A percentile compares a stretch with the other conserved stretches of the same genome.
phyloP scores from a whole-genome alignment of 2,888 invertebrate species.

The Ennomos fuscantarius region DNA sequence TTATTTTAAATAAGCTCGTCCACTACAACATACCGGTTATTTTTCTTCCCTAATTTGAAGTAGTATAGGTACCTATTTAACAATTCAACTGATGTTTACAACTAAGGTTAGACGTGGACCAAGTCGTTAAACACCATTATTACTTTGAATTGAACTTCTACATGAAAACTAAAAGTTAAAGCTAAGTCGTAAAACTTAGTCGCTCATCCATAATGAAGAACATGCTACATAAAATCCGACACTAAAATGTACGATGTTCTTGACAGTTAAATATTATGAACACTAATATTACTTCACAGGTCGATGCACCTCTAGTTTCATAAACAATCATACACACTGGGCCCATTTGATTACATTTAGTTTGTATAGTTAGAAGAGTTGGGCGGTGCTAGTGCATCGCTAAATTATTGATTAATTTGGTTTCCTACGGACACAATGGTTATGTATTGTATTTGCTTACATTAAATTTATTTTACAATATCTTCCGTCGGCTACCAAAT shows the following conservation, averaged over 20 bases:
- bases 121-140: neutral
- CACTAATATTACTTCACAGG: conserved; percentile 19
- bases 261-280: neutral
- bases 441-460: too few relatives aligned
- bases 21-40: too few relatives aligned
- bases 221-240: neutral
- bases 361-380: neutral
- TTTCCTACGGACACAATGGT: too few relatives aligned
- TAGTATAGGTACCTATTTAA: too few relatives aligned
- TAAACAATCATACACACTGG: conserved; percentile 22
- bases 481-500: too few relatives aligned
- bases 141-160: too few relatives aligned
- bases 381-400: too few relatives aligned
- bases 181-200: neutral
- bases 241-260: neutral
- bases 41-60: too few relatives aligned
- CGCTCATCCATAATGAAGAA: neutral
- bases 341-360: conserved; percentile 6
- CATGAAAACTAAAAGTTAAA: neutral
- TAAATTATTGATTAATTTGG: too few relatives aligned
- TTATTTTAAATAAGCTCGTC: too few relatives aligned
- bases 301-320: conserved; percentile 35
- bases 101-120: neutral
- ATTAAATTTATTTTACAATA: too few relatives aligned
- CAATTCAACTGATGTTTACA: too few relatives aligned